Evolutionary conservation across 2,797 vertebrate species (phyloP), one percentile per base, ranked within the genome.

Genomic region (Phoeniculus purpureus): DNA sequence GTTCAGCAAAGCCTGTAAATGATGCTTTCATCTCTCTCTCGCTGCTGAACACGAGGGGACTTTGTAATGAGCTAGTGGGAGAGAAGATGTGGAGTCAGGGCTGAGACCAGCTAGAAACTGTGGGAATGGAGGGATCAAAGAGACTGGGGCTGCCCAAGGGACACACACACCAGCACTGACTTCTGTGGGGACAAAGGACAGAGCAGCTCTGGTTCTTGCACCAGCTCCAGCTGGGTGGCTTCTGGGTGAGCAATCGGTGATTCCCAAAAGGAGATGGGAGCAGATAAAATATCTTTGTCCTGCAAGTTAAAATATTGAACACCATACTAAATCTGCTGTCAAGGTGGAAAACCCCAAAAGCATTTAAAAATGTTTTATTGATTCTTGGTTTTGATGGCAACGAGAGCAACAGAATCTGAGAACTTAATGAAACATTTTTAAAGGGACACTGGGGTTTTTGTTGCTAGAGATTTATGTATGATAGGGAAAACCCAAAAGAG

Each of bases 1-100:
- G 75, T 56, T 95, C 83, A 95, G 76, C 81, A 89, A 90, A 87
- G 56, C 52, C 70, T 89, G 79, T 32, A 85, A 92, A 67, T 11
- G 64, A 7, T 76, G 66, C 66, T 83, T 92, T 88, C 78, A 75
- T 85, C 73, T 79, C 18, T 79, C 18, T 48, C 31, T 76, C 2
- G 1, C 52, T 89, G 66, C 59, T 90, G 84, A 78, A 48, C 70
- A 71, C 0, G 16, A 87, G 10, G 25, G 40, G 78, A 64, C 19
- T 89, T 72, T 10, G 21, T 73, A 92, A 90, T 64, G 67, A 77
- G 81, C 34, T 56, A 45, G 16, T 14, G 37, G 81, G 13, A 58
- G 67, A 51, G 62, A 55, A 17, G 15, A 22, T 55, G 40, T 34
- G 66, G 64, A 65, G 25, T 51, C 61, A 79, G 47, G 83, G 9